These are phyloP conservation scores for Drosophila birchii DNA, from an alignment of 2,888 invertebrate genomes.

Conservation along the genomic window DNA sequence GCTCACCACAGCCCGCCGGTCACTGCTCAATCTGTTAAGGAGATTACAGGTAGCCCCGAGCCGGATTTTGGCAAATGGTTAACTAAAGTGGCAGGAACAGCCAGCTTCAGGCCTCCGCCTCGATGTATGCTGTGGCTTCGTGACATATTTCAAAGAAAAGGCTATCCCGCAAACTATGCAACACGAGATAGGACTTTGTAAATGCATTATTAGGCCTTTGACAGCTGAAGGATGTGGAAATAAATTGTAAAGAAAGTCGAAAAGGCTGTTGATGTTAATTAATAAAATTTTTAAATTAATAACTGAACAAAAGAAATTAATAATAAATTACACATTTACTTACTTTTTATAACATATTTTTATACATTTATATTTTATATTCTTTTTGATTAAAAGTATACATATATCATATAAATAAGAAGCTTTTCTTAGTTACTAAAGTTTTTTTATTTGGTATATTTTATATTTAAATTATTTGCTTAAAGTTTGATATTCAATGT, in stretches of 20 bases:
- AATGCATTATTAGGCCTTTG: background rate
- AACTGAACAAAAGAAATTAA: background rate
- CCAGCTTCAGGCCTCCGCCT: conserved; percentile 9
- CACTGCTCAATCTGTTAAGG: conserved; percentile 31
- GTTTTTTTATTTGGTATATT: too few relatives aligned
- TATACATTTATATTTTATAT: too few relatives aligned
- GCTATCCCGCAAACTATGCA: conserved; percentile 12
- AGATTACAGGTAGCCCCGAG: conserved; percentile 25
- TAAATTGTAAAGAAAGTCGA: background rate
- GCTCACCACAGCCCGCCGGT: conserved; percentile 15
- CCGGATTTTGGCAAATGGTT: conserved; percentile 9
- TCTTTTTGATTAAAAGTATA: too few relatives aligned
- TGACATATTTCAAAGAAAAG: background rate
- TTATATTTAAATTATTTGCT: too few relatives aligned
- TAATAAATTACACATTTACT: too few relatives aligned
- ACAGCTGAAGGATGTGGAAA: background rate
- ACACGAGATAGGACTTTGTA: background rate
- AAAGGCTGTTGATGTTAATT: too few relatives aligned
- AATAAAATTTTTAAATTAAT: too few relatives aligned
- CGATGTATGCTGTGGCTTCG: conserved; percentile 31
- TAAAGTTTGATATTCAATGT: too few relatives aligned
- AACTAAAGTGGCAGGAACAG: background rate
- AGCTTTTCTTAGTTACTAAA: too few relatives aligned
- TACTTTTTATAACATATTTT: too few relatives aligned
- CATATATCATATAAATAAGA: too few relatives aligned